phyloP scores from a whole-genome alignment of 1,140 invertebrate species.

The Drosophila dunni region DNA sequence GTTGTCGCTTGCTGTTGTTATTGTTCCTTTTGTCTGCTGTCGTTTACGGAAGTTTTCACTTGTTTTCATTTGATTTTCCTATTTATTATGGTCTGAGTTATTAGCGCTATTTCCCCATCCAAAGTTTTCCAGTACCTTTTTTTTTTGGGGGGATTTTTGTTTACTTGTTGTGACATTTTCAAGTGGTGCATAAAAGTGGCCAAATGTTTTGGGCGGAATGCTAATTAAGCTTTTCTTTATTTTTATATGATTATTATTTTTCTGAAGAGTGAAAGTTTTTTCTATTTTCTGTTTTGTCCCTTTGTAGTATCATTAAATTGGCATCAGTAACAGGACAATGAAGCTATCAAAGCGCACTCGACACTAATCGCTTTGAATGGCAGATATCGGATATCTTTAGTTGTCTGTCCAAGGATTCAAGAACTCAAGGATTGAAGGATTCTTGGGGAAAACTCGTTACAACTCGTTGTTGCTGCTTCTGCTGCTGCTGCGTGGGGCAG shows the following conservation, averaged over 20 bases:
- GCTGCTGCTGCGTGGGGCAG: not conserved
- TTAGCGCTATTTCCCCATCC: conserved; percentile 55
- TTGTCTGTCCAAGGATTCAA: conserved; percentile 1
- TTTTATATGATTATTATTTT: conserved; percentile 48
- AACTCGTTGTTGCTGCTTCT: conserved; percentile 17
- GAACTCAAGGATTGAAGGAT: not conserved
- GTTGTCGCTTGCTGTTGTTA: conserved; percentile 42
- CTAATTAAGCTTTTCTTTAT: conserved; percentile 40
- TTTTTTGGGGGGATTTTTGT: conserved; percentile 28
- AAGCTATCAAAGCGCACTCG: conserved; percentile 54
- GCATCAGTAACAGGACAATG: conserved; percentile 34
- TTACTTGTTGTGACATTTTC: conserved; percentile 73
- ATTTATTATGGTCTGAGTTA: conserved; percentile 81
- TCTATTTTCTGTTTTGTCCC: conserved; percentile 10
- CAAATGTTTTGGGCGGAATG: not conserved
- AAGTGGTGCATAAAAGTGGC: conserved; percentile 57
- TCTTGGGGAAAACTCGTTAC: conserved; percentile 34
- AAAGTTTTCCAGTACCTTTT: not conserved
- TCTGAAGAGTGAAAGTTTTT: conserved; percentile 10
- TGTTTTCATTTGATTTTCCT: conserved; percentile 84
- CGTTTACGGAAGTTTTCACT: conserved; percentile 67
- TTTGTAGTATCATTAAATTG: conserved; percentile 31
- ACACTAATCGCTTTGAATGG: conserved; percentile 64
- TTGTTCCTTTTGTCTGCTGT: conserved; percentile 31
- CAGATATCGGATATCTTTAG: conserved; percentile 36